Evolutionary conservation across 2,888 invertebrate genomes (phyloP), one percentile per base, ranked within the genome.

Genomic region (Panzeria rudis): DNA sequence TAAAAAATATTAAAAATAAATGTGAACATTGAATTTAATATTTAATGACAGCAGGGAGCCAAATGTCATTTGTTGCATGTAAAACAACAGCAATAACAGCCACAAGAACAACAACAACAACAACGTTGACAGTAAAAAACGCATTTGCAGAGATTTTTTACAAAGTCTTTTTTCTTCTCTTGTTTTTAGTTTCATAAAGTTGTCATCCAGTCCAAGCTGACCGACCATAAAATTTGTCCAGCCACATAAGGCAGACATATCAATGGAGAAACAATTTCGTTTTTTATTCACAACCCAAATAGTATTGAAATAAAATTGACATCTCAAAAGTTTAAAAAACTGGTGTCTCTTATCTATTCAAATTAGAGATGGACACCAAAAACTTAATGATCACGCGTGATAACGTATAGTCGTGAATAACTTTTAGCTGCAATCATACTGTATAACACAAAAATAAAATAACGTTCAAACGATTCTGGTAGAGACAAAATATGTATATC

Each of bases 11-110:
- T n/a, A 17, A 59, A 79, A 56, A 71, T 73, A 29, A 61, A 72
- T 68, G 69, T 71, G 76, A 85, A 85, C 85, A 85, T 82, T 85
- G 85, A 78, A 82, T 82, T 82, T 75, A 85, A 85, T 85, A 66
- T 82, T 78, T 78, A 78, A 69, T 78, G 85, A 82, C 85, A 85
- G 85, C 85, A 72, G 85, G 85, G 85, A 82, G 77, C 81, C 82
- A 85, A 85, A 85, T 85, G 85, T 82, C 82, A 85, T 69, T 85
- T 85, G 82, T 73, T 83, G 62, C 75, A 75, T 76, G 72, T 77
- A 72, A 79, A 81, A 69, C 56, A 56, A 41, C 17, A 29, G 29
- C 52, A 79, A 44, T 9, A 54, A 69, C 17, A 29, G 29, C 52
- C 71, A 32, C 4, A 54, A 61, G 23, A 29, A 23, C 29, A n/a